These are phyloP conservation scores for Apodemus sylvaticus DNA, from an alignment of 2,113 vertebrate genomes.

Conservation along the genomic window DNA sequence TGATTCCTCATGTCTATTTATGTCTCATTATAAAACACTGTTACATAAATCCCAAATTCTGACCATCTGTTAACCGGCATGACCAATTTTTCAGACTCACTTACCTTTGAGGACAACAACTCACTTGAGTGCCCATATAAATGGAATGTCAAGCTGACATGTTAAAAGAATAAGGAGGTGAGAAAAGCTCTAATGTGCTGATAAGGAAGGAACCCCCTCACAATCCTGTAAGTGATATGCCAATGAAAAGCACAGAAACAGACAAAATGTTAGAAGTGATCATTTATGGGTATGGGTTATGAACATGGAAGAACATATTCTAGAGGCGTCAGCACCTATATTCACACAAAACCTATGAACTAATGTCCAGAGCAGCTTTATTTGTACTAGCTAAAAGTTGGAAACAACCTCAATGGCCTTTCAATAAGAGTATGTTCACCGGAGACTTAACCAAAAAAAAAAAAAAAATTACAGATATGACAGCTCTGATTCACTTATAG, in stretches of 20 bases:
- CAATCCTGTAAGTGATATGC: neutral
- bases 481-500: neutral
- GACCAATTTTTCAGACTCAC: slow-evolving; percentile 44
- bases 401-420: slow-evolving; percentile 3
- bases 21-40: neutral
- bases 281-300: neutral
- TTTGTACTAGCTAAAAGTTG: slow-evolving; percentile 3
- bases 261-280: neutral
- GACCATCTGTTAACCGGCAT: neutral
- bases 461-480: neutral
- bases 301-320: neutral
- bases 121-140: neutral
- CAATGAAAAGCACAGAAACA: slow-evolving; percentile 6
- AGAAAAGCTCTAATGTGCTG: slow-evolving; percentile 34
- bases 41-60: slow-evolving; percentile 30
- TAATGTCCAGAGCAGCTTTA: neutral
- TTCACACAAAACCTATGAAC: neutral
- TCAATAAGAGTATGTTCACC: neutral
- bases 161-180: neutral
- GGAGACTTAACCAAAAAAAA: neutral
- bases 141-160: neutral
- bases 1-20: neutral
- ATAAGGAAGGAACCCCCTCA: neutral
- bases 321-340: neutral
- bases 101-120: neutral